Conservation (phyloP, 1,140 invertebrate genomes). For the Pristionchus pacificus region DNA sequence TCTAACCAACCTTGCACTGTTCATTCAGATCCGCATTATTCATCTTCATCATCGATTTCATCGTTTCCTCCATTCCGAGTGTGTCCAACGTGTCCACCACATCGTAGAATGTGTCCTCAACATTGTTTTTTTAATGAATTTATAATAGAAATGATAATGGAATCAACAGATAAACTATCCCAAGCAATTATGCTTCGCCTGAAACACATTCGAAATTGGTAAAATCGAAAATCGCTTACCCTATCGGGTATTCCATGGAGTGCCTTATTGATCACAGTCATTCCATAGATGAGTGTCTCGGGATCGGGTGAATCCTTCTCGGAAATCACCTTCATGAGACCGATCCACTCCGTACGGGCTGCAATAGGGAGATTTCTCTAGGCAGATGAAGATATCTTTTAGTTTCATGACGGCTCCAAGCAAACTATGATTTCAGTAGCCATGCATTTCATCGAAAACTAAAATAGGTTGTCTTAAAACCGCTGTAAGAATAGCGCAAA, state of each 20-base stretch:
- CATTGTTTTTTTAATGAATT: too few relatives aligned
- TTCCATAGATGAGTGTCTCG: slow-evolving; percentile 89
- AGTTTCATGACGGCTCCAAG: too few relatives aligned
- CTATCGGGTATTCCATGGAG: slow-evolving; percentile 84
- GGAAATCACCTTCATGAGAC: slow-evolving; percentile 82
- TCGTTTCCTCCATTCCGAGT: slow-evolving; percentile 77
- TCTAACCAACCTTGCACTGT: slow-evolving; percentile 35
- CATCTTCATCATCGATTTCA: slow-evolving; percentile 43
- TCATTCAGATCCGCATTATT: slow-evolving; percentile 41
- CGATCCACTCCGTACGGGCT: slow-evolving; percentile 71
- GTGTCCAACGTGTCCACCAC: slow-evolving; percentile 92
- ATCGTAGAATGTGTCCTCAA: slow-evolving; percentile 92
- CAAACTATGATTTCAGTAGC: too few relatives aligned
- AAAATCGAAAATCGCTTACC: slow-evolving; percentile 32
- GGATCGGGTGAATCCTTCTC: slow-evolving; percentile 91
- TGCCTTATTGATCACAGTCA: slow-evolving; percentile 92
- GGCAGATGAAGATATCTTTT: too few relatives aligned
- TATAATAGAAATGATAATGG: too few relatives aligned
- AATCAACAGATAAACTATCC: too few relatives aligned
- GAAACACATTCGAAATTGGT: background rate
- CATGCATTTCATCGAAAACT: too few relatives aligned
- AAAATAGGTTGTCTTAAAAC: too few relatives aligned
- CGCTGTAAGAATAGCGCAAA: too few relatives aligned
- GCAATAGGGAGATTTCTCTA: slow-evolving; percentile 19
- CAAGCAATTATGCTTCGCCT: background rate